Percentiles rank a stretch among this genome's conserved stretches.
phyloP scores from a whole-genome alignment of 2,888 invertebrate species.

The Molorchus minor region DNA sequence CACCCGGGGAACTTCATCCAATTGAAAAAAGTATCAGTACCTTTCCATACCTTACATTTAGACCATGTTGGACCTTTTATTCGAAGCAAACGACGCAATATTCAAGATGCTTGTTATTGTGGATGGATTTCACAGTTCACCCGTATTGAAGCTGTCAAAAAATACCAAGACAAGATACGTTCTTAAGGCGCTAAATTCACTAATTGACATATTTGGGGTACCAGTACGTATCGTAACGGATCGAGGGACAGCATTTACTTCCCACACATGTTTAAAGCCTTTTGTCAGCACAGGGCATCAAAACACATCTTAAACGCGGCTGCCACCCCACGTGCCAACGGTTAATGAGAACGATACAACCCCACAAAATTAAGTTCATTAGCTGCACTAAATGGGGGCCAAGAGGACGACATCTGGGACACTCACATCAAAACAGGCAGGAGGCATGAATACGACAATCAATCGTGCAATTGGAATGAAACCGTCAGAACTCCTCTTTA shows the following conservation, averaged over 20 bases:
- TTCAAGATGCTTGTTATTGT: not conserved
- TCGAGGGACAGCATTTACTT: conserved; percentile 1
- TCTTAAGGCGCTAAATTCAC: not conserved
- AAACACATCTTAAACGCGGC: conserved; percentile 19
- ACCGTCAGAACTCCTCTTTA: conserved; percentile 5
- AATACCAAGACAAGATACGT: not conserved
- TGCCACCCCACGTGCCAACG: conserved; percentile 23
- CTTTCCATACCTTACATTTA: conserved; percentile 4
- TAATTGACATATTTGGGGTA: conserved; percentile 6
- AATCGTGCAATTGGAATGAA: conserved; percentile 9
- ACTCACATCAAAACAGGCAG: not conserved
- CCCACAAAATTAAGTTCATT: conserved; percentile 3
- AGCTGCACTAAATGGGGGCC: not conserved
- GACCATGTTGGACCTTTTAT: not conserved
- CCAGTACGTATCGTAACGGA: conserved; percentile 1
- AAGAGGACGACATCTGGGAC: conserved; percentile 2
- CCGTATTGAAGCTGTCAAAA: too few relatives aligned
- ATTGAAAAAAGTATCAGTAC: not conserved
- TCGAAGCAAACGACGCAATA: not conserved
- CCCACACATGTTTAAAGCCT: conserved; percentile 2
- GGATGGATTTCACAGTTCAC: not conserved
- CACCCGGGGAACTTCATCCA: not conserved
- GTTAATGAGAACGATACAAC: conserved; percentile 29
- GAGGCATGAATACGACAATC: conserved; percentile 3
- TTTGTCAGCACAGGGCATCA: conserved; percentile 2